Conservation (phyloP, 2,113 vertebrate species). For the Terrapene triunguis region DNA sequence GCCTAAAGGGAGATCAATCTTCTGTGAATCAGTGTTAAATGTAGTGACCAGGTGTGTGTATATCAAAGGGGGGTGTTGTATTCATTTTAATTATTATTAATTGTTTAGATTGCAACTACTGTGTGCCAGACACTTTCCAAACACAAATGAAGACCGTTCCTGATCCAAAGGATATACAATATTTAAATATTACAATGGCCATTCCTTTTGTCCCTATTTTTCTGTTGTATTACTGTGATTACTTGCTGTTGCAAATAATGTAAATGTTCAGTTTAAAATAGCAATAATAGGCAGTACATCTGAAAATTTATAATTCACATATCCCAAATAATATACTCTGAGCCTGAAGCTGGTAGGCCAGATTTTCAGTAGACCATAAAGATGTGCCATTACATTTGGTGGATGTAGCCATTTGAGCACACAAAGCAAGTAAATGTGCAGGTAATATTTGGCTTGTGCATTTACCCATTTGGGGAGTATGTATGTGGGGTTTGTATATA, state of each 20-base stretch:
- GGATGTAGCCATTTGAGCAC: not conserved
- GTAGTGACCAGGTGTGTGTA: not conserved
- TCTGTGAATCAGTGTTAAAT: not conserved
- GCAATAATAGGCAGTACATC: not conserved
- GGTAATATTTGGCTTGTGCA: not conserved
- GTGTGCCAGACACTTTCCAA: not conserved
- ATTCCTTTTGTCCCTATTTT: not conserved
- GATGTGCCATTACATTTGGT: not conserved
- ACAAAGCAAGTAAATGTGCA: not conserved
- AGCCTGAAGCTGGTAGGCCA: not conserved
- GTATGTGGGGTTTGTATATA: not conserved
- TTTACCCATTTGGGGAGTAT: not conserved
- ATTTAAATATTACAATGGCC: not conserved
- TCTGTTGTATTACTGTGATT: not conserved
- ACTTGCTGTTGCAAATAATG: not conserved
- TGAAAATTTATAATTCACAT: not conserved
- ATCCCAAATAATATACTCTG: not conserved
- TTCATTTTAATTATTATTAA: too few species aligned
- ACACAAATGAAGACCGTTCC: not conserved
- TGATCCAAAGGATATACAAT: not conserved
- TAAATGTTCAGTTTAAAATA: conserved; percentile 25
- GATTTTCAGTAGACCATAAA: not conserved
- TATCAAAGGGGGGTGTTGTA: not conserved
- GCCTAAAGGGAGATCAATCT: not conserved
- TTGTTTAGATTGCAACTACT: not conserved